Evolutionary conservation across 2,888 invertebrate species (phyloP), one percentile per base, ranked within the genome.

Genomic region (Mythimna loreyi): DNA sequence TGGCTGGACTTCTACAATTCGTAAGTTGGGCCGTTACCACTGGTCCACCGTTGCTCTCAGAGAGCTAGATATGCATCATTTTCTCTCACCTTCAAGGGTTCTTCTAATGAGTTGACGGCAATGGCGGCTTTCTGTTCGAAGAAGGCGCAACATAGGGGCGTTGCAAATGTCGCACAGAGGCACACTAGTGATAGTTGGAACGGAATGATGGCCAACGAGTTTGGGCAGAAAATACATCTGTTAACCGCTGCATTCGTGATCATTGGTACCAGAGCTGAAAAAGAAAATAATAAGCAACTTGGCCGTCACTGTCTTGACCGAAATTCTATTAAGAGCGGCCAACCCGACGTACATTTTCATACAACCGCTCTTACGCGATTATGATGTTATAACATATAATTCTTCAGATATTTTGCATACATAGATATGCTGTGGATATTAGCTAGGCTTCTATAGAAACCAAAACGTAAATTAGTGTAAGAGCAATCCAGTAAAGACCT

Each of bases 121-220:
- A 59, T 30, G 21, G 2, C 6, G 21, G 47, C 47, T 59, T 59
- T 30, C 21, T 47, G 59, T 21, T 21, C 16, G 47, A 59, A 59
- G 21, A 59, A 9, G 8, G 59, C 59, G 16, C 47, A 59, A 21
- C 59, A 47, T 21, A 59, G 9, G 16, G 59, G 59, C 21, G 59
- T 59, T 1, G 45, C 47, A 6, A 59, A 21, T 9, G 59, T 30
- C 47, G 16, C n/a, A 47, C 30, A 59, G 2, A 59, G 0, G 16
- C 30, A 28, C 58, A 59, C 59, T 21, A 59, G 8, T 5, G 30
- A 16, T 9, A 59, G n/a, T 59, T 59, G 59, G 30, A 59, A 59
- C 16, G 58, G 28, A 28, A 45, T 8, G 28, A 59, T n/a, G 47
- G 30, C 8, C 0, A 21, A 1, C 16, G 59, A 30, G n/a, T 0